Evolutionary conservation across 2,113 vertebrate genomes (phyloP).

Genomic region (Tyto alba): DNA sequence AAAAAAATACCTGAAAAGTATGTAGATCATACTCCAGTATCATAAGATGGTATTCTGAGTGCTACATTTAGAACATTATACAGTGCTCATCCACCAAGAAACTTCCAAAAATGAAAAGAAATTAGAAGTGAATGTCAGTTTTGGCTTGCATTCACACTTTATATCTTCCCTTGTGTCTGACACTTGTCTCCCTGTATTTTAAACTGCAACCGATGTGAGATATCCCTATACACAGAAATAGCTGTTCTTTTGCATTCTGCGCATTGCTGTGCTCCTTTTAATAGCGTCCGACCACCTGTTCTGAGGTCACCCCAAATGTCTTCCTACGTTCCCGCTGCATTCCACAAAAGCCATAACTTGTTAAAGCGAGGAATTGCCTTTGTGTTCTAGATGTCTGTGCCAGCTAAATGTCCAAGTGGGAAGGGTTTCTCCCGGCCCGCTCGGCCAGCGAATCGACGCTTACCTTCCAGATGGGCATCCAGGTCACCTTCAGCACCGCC

Average conservation of each 20-base stretch:
- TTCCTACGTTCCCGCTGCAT: not conserved
- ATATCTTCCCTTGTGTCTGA: not conserved
- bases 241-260: conserved; percentile 28
- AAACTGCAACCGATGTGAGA: not conserved
- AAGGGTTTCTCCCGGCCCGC: conserved; percentile 90
- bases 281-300: conserved; percentile 28
- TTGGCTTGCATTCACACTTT: not conserved
- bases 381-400: conserved; percentile 69
- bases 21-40: not conserved
- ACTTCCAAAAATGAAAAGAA: not conserved
- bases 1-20: not conserved
- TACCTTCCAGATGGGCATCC: conserved; percentile 91
- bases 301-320: not conserved
- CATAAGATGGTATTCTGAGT: not conserved
- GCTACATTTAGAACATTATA: not conserved
- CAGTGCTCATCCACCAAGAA: not conserved
- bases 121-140: not conserved
- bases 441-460: conserved; percentile 87
- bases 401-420: conserved; percentile 59
- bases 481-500: conserved; percentile 77
- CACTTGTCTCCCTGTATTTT: not conserved
- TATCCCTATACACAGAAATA: not conserved
- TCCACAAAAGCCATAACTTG: not conserved
- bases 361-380: conserved; percentile 41
- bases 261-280: conserved; percentile 40